Percentiles rank a stretch among this genome's conserved stretches.
Evolutionary conservation across 2,113 vertebrate species (phyloP).

Genomic region (Seriola quinqueradiata): DNA sequence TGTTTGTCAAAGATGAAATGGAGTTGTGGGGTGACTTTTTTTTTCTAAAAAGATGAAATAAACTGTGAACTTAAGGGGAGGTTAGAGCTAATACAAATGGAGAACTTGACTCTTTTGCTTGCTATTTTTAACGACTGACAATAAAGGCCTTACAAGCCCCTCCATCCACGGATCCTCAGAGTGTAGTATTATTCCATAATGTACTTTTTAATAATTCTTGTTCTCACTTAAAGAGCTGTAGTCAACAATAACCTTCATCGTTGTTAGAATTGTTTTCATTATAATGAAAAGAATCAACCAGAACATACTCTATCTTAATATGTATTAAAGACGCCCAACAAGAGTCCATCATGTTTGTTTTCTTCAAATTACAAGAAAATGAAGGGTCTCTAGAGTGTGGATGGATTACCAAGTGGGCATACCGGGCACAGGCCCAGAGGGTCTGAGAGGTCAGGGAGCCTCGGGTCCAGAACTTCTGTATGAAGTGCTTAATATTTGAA

Average conservation of each 20-base stretch:
- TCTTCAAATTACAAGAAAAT: background rate
- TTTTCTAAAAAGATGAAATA: constrained; percentile 17
- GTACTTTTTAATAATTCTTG: background rate
- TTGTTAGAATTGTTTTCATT: background rate
- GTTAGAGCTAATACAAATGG: constrained; percentile 28
- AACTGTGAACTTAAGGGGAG: constrained; percentile 1
- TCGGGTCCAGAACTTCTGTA: background rate
- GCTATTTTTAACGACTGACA: constrained; percentile 69
- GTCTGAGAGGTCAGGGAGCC: background rate
- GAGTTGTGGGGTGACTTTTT: constrained; percentile 29
- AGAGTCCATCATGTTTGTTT: background rate
- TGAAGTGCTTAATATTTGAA: background rate
- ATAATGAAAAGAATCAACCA: background rate
- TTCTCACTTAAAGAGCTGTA: too few relatives aligned
- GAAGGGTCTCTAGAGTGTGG: background rate
- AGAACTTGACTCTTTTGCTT: constrained; percentile 59
- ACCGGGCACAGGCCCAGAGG: background rate
- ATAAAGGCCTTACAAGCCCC: too few relatives aligned
- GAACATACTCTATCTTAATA: too few relatives aligned
- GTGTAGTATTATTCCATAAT: background rate
- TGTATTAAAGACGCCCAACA: background rate
- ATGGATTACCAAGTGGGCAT: background rate
- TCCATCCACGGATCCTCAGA: too few relatives aligned
- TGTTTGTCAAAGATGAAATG: constrained; percentile 50
- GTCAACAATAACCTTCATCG: background rate